Percentiles rank a stretch among this genome's conserved stretches.
These are phyloP conservation scores for Calliopum simillimum DNA, from an alignment of 2,888 invertebrate species.

Conservation along the genomic window DNA sequence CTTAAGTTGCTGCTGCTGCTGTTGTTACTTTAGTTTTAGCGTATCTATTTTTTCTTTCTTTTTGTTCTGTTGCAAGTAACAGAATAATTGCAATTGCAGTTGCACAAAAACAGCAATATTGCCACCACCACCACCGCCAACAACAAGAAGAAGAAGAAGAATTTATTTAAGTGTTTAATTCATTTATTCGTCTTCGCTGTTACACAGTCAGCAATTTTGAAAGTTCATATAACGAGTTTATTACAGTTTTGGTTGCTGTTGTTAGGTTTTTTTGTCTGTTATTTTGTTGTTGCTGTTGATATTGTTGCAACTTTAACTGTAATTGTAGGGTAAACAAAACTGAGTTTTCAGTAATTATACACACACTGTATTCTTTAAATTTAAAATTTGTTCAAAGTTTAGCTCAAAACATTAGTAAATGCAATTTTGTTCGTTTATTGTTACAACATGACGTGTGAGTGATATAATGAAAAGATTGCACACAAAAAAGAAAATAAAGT, in stretches of 20 bases:
- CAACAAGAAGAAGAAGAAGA: constrained; percentile 37
- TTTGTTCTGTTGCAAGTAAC: constrained; percentile 1
- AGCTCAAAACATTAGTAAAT: too few relatives aligned
- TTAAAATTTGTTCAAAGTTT: too few relatives aligned
- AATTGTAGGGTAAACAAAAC: too few relatives aligned
- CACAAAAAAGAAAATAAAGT: too few relatives aligned
- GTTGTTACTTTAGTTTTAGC: background rate
- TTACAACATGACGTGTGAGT: too few relatives aligned
- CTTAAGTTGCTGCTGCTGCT: background rate
- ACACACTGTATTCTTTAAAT: too few relatives aligned
- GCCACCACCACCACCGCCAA: constrained; percentile 33
- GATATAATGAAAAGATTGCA: too few relatives aligned
- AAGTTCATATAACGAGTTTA: constrained; percentile 10
- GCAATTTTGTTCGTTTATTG: too few relatives aligned
- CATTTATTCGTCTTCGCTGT: constrained; percentile 13
- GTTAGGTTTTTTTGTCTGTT: constrained; percentile 39
- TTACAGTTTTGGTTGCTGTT: constrained; percentile 3
- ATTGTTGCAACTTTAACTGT: constrained; percentile 44
- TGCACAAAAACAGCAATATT: constrained; percentile 11
- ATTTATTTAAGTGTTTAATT: constrained; percentile 17
- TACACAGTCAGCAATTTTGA: constrained; percentile 1
- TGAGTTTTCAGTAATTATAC: too few relatives aligned
- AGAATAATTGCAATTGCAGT: constrained; percentile 21
- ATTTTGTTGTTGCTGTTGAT: background rate
- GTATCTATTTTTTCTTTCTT: background rate